A percentile compares a stretch with the other conserved stretches of the same genome.
phyloP scores from a whole-genome alignment of 1,140 invertebrate species.

The Trachymyrmex septentrionalis region DNA sequence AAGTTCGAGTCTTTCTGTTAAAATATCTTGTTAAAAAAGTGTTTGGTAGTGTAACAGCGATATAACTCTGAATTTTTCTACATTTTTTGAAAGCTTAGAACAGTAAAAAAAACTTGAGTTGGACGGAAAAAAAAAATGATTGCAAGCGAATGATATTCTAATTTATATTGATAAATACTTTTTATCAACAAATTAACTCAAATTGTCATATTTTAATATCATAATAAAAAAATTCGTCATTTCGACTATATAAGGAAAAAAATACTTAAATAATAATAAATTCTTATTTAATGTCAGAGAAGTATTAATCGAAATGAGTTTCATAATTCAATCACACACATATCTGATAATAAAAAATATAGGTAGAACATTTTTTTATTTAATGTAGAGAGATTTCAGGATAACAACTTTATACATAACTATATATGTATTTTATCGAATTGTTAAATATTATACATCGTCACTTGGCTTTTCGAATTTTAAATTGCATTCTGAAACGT shows the following conservation, averaged over 20 bases:
- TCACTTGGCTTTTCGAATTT: constrained; percentile 11
- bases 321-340: not conserved
- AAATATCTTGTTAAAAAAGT: too few species aligned
- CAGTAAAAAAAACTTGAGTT: too few species aligned
- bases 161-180: too few species aligned
- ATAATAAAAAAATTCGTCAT: not conserved
- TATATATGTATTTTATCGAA: not conserved
- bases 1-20: too few species aligned
- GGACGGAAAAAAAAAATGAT: too few species aligned
- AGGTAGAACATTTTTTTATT: not conserved
- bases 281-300: not conserved
- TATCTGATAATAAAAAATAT: not conserved
- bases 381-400: not conserved
- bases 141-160: too few species aligned
- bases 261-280: not conserved
- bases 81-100: too few species aligned
- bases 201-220: not conserved
- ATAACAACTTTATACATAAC: not conserved
- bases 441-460: not conserved
- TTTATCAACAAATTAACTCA: too few species aligned
- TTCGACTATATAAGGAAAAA: not conserved
- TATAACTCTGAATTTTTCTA: too few species aligned
- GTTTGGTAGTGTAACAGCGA: too few species aligned
- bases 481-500: not conserved
- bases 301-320: not conserved